These are phyloP conservation scores for Kuschelorhynchus macadamiae DNA, from an alignment of 2,888 invertebrate species.

Conservation along the genomic window DNA sequence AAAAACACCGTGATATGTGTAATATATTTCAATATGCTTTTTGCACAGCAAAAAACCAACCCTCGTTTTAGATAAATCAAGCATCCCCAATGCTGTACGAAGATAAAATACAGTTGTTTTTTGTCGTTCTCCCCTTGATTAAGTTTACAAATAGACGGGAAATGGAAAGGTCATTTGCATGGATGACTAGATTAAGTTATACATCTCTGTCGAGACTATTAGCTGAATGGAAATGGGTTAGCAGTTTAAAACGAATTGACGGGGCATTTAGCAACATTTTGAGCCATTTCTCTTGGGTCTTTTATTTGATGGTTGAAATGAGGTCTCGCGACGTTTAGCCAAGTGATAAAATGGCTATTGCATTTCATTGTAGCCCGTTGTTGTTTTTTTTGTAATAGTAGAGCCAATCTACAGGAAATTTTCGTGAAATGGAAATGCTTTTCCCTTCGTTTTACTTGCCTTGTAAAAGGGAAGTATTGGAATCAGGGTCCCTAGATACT, in stretches of 20 bases:
- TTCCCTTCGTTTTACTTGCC: too few species aligned
- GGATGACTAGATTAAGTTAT: slow-evolving; percentile 55
- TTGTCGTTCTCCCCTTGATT: slow-evolving; percentile 34
- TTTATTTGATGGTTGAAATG: slow-evolving; percentile 7
- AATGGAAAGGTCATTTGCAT: slow-evolving; percentile 59
- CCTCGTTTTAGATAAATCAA: slow-evolving; percentile 21
- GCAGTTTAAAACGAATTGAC: slow-evolving; percentile 32
- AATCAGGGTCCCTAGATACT: too few species aligned
- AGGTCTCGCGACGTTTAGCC: neutral
- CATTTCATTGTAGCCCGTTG: too few species aligned
- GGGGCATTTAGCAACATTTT: slow-evolving; percentile 32
- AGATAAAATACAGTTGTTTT: slow-evolving; percentile 39
- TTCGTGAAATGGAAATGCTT: too few species aligned
- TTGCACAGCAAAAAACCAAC: slow-evolving; percentile 6
- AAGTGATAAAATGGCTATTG: too few species aligned
- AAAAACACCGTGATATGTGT: neutral
- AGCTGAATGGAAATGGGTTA: slow-evolving; percentile 39
- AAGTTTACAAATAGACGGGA: slow-evolving; percentile 52
- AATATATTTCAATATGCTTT: slow-evolving; percentile 26
- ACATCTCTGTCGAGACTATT: slow-evolving; percentile 55
- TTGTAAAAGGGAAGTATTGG: too few species aligned
- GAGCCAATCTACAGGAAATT: too few species aligned
- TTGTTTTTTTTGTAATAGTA: too few species aligned
- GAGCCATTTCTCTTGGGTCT: slow-evolving; percentile 12
- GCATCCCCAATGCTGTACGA: neutral